These are phyloP conservation scores for Grapholita molesta DNA, from an alignment of 1,140 invertebrate genomes.

Conservation along the genomic window DNA sequence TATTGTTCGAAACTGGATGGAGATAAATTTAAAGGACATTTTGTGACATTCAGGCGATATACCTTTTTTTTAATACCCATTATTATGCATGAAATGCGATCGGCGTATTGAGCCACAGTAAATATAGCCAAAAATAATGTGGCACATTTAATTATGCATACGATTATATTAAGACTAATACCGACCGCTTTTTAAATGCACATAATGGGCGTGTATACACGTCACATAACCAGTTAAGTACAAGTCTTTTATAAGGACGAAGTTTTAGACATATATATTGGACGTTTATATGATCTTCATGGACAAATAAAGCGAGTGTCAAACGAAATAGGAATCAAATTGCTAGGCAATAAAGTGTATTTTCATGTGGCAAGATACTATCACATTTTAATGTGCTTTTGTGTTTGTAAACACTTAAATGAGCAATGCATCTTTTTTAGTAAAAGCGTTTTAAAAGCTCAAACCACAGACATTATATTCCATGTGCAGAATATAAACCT, in stretches of 20 bases:
- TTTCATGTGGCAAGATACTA: slow-evolving; percentile 67
- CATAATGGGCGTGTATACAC: slow-evolving; percentile 29
- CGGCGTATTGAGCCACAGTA: background rate
- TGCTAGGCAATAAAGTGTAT: slow-evolving; percentile 23
- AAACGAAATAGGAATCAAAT: slow-evolving; percentile 34
- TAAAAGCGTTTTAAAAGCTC: background rate
- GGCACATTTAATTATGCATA: slow-evolving; percentile 23
- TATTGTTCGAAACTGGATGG: slow-evolving; percentile 75
- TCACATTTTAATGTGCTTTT: slow-evolving; percentile 56
- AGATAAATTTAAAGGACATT: slow-evolving; percentile 63
- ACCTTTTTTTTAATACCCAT: slow-evolving; percentile 51
- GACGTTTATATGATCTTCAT: slow-evolving; percentile 62
- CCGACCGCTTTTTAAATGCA: background rate
- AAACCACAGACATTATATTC: slow-evolving; percentile 23
- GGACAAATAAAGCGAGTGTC: slow-evolving; percentile 31
- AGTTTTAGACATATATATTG: slow-evolving; percentile 61
- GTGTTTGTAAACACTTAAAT: slow-evolving; percentile 40
- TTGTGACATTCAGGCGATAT: slow-evolving; percentile 42
- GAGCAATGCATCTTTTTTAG: slow-evolving; percentile 36
- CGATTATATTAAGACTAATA: background rate
- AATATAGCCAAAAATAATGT: slow-evolving; percentile 9
- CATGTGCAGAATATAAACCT: slow-evolving; percentile 21
- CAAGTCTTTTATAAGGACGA: slow-evolving; percentile 74
- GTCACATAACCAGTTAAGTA: slow-evolving; percentile 62
- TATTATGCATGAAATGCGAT: slow-evolving; percentile 20